These are phyloP conservation scores for Upupa epops DNA, from an alignment of 2,113 vertebrate species.

Conservation along the genomic window DNA sequence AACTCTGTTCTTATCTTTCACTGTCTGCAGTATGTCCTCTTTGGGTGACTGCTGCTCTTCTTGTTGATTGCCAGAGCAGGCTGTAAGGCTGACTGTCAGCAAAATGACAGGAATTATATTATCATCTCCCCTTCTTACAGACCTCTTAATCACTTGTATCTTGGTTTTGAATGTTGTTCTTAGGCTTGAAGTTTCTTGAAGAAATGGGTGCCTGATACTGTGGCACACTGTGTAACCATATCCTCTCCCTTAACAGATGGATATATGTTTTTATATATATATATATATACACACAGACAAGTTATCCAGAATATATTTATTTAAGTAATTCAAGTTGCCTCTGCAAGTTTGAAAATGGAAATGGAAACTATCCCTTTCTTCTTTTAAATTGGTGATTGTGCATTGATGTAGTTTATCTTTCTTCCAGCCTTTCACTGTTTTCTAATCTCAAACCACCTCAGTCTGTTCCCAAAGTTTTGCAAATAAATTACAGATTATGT, in stretches of 20 bases:
- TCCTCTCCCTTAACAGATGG: not conserved
- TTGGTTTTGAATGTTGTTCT: slow-evolving; percentile 10
- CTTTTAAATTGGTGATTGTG: not conserved
- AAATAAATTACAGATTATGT: not conserved
- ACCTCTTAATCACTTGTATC: not conserved
- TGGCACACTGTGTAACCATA: not conserved
- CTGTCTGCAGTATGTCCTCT: not conserved
- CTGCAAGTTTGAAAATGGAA: not conserved
- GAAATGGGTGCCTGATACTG: not conserved
- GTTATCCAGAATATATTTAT: not conserved
- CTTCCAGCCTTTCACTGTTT: not conserved
- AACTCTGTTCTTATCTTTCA: slow-evolving; percentile 26
- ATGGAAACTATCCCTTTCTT: not conserved
- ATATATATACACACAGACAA: no score
- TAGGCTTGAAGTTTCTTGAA: not conserved
- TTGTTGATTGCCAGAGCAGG: slow-evolving; percentile 36
- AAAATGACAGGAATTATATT: not conserved
- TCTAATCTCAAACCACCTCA: not conserved
- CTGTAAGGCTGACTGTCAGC: slow-evolving; percentile 21
- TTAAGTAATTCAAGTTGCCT: not conserved
- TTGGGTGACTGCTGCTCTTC: slow-evolving; percentile 34
- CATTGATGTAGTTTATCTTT: not conserved
- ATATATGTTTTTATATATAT: not conserved
- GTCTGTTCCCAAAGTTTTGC: not conserved
- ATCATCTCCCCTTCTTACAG: not conserved